Base-by-base conservation (phyloP, 2,888 invertebrate genomes). In the Macaria notata region DNA sequence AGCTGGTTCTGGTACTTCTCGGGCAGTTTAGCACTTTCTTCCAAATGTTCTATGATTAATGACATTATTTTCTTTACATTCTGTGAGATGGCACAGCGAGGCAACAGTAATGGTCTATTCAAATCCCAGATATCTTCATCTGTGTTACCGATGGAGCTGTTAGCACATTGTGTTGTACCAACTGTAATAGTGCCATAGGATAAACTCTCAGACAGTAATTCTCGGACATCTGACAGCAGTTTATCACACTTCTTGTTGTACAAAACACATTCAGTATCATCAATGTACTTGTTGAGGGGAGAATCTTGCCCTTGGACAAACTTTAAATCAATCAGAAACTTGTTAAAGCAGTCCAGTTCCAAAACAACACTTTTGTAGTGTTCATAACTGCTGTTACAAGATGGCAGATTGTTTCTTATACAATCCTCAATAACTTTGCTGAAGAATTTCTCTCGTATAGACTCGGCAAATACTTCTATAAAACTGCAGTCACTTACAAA, bases 221-320 rank as follows among this genome's bases (percentile, higher is more conserved):
- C 73, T 36, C 89, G 79, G 3, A 88, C 78, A 71, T 87, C 86
- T 1, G 76, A 78, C 0, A 92, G 69, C 4, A 92, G 63, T 64
- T 88, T 91, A 62, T 88, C 83, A 78, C 89, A 92, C 69, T 89
- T 90, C 52, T 90, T 91, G 53, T 88, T 83, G 54, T 90, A 92
- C 29, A 92, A 67, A 0, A 92, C 83, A 70, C 83, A 83, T 72
- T 90, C 88, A 2, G 88, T 86, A 33, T 91, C 81, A 69, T 84
- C 80, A 5, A 90, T 84, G 55, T 86, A 92, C 62, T 86, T 83
- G 61, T 86, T 83, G 1, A 92, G 66, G 0, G 91, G 90, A 30
- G 92, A 92, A 45, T 82, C 68, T 0, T 77, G 70, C 0, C 81
- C 70, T 39, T 83, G 77, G 4, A 89, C 83, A 71, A 92, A 92